Evolutionary conservation across 2,797 vertebrate genomes (phyloP).

Genomic region (Galago senegalensis): DNA sequence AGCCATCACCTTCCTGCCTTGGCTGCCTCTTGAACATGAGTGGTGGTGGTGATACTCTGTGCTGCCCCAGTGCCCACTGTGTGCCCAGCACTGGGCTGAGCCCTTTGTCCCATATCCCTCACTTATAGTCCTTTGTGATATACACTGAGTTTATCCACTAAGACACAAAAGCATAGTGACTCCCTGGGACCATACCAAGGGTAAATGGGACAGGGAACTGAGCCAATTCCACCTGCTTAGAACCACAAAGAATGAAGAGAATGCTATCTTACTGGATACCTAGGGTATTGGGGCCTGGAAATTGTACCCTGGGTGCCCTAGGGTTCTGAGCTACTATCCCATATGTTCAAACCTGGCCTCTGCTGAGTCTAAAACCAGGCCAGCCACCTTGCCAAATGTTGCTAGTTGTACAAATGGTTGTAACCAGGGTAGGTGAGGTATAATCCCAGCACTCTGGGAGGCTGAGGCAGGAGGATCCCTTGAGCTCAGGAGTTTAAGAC

Average conservation of each 20-base stretch:
- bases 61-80: background rate
- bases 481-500: no score
- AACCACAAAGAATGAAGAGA: background rate
- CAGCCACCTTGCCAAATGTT: background rate
- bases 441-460: no score
- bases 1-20: background rate
- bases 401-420: background rate
- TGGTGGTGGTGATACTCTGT: background rate
- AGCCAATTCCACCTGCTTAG: background rate
- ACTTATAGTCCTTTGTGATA: background rate
- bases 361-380: slow-evolving; percentile 21
- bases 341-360: background rate
- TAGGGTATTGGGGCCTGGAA: background rate
- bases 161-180: background rate
- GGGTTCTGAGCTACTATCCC: background rate
- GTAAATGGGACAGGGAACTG: background rate
- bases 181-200: background rate
- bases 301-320: background rate
- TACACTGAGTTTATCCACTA: background rate
- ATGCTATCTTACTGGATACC: background rate
- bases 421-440: background rate
- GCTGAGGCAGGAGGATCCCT: no score
- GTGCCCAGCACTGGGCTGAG: background rate
- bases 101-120: background rate
- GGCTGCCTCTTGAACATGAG: background rate